phyloP scores from a whole-genome alignment of 2,797 vertebrate species.

The Fringilla coelebs region DNA sequence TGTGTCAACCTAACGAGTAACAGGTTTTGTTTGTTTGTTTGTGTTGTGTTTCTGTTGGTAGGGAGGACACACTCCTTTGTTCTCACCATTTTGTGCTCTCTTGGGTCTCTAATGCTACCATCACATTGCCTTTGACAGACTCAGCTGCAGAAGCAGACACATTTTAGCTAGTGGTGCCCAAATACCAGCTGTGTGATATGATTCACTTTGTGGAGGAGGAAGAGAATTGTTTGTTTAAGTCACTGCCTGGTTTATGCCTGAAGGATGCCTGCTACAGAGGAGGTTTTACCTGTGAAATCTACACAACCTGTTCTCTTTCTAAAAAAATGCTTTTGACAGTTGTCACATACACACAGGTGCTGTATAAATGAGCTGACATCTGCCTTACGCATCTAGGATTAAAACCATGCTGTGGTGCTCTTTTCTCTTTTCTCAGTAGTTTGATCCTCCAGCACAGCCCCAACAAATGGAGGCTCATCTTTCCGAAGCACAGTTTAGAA shows the following conservation, averaged over 20 bases:
- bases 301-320: not conserved
- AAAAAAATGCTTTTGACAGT: not conserved
- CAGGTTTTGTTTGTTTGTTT: conserved; percentile 60
- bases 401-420: not conserved
- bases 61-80: conserved; percentile 32
- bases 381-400: not conserved
- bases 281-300: conserved; percentile 2
- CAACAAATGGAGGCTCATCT: not conserved
- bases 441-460: not conserved
- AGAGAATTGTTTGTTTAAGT: not conserved
- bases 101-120: not conserved
- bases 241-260: not conserved
- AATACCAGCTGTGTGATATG: conserved; percentile 15
- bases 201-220: conserved; percentile 30
- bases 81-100: conserved; percentile 26
- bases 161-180: not conserved
- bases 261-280: not conserved
- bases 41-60: conserved; percentile 46
- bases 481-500: not conserved
- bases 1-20: conserved; percentile 30
- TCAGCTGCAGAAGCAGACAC: conserved; percentile 23
- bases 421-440: not conserved
- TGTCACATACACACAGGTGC: not conserved
- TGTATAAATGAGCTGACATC: not conserved
- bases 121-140: not conserved